Evolutionary conservation across 2,113 vertebrate species (phyloP), one percentile per base, ranked within the genome.

Genomic region (Indicator indicator): DNA sequence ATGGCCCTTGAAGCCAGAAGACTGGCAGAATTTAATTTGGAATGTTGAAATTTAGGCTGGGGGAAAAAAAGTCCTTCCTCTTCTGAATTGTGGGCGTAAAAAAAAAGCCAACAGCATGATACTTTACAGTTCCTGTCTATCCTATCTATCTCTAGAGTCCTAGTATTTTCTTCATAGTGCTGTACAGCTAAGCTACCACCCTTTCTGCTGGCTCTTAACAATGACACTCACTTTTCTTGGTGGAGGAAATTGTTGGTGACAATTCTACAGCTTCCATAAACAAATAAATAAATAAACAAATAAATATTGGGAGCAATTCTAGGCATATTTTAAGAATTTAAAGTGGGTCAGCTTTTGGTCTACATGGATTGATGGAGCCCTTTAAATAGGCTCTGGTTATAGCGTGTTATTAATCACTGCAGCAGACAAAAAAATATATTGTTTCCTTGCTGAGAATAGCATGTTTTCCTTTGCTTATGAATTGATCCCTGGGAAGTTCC

Each of bases 401-500:
- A 80, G 74, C 38, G 23, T 0, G 7, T 74, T 96, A 97, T 97
- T 98, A 97, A 97, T 97, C 96, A 97, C 63, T 58, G 78, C 46
- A 93, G 83, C 74, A 96, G 96, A 94, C 86, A 94, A 93, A 96
- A 62, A 97, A 91, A 48, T 80, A 55, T 76, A 87, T 84, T 42
- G 89, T 93, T 97, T 96, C 92, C 90, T 97, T 97, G 97, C 96
- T 98, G 95, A 97, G 95, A 97, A 96, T 95, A 96, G 92, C 93
- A 96, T 97, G 94, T 97, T 97, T 97, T 95, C 63, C 87, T 97
- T 97, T 91, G 89, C 83, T 95, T 98, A 97, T 96, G 97, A 98
- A 97, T 96, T 96, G 96, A 97, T 97, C 90, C 79, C 89, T 91
- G 74, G 79, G 85, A 94, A 46, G 42, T 95, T 97, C 89, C 96